Conservation (phyloP, 1,140 invertebrate species). For the Marisa cornuarietis region DNA sequence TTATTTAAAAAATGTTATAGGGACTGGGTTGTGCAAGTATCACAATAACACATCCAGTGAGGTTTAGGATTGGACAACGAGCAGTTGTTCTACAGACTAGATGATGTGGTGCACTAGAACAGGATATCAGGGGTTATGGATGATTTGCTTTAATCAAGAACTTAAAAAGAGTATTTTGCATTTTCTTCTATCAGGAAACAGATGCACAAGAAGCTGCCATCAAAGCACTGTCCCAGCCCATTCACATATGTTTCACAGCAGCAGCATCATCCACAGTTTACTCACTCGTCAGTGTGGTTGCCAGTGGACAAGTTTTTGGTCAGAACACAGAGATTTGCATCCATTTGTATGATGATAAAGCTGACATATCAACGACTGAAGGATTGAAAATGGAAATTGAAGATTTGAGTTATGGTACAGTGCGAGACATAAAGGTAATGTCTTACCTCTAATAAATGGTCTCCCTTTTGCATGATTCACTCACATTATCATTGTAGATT, state of each 20-base stretch:
- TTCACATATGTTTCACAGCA: constrained; percentile 62
- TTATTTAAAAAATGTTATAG: too few species aligned
- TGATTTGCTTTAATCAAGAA: background rate
- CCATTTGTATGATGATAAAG: constrained; percentile 43
- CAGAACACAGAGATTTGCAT: constrained; percentile 51
- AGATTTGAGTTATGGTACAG: constrained; percentile 53
- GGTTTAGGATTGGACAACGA: too few species aligned
- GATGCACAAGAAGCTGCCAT: constrained; percentile 51
- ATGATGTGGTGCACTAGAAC: too few species aligned
- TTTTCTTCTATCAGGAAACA: constrained; percentile 32
- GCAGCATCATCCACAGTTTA: constrained; percentile 52
- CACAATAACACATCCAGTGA: too few species aligned
- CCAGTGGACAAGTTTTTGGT: constrained; percentile 59
- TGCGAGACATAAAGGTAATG: constrained; percentile 50
- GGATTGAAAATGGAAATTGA: constrained; percentile 58
- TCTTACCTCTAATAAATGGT: constrained; percentile 5
- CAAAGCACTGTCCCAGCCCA: constrained; percentile 48
- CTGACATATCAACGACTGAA: constrained; percentile 40
- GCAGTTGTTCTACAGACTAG: too few species aligned
- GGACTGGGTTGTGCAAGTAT: too few species aligned
- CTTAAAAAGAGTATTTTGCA: background rate
- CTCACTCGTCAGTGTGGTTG: constrained; percentile 46
- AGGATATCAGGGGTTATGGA: too few species aligned
- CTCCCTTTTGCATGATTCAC: too few species aligned
- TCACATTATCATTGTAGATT: too few species aligned